Conservation (phyloP, 2,888 invertebrate species). For the Ephialtes manifestator region DNA sequence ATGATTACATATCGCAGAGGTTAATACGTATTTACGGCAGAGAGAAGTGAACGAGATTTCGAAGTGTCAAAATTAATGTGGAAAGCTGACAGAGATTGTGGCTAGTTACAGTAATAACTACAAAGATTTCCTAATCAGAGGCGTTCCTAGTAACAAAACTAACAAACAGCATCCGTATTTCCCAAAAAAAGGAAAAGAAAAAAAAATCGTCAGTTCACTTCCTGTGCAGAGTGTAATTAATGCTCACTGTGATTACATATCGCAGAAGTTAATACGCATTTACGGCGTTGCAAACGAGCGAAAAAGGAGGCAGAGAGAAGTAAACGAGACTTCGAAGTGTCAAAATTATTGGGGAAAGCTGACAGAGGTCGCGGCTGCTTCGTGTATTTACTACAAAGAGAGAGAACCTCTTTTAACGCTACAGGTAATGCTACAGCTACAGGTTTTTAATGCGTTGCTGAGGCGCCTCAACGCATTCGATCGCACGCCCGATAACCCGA, state of each 20-base stretch:
- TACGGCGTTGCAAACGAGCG: too few relatives aligned
- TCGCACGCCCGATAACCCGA: slow-evolving; percentile 81
- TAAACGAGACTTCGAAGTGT: slow-evolving; percentile 42
- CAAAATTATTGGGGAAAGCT: slow-evolving; percentile 51
- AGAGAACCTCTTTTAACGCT: not conserved
- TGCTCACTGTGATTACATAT: slow-evolving; percentile 32
- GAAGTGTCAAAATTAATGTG: too few relatives aligned
- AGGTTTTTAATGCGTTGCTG: slow-evolving; percentile 76
- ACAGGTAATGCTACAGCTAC: slow-evolving; percentile 21
- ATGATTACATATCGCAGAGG: slow-evolving; percentile 36
- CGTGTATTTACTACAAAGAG: slow-evolving; percentile 30
- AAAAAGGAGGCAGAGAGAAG: slow-evolving; percentile 2
- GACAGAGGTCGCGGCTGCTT: slow-evolving; percentile 12
- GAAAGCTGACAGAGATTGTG: too few relatives aligned
- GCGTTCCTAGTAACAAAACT: not conserved
- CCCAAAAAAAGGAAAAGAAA: not conserved
- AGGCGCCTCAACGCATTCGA: slow-evolving; percentile 74
- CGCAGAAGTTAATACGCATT: not conserved
- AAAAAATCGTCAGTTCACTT: not conserved
- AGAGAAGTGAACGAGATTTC: too few relatives aligned
- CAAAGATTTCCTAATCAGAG: too few relatives aligned
- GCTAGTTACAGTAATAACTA: too few relatives aligned
- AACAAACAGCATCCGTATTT: not conserved
- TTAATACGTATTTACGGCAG: not conserved
- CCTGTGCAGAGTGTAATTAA: slow-evolving; percentile 13